These are phyloP conservation scores for Orthonychiurus folsomi DNA, from an alignment of 2,888 invertebrate species.

Conservation along the genomic window DNA sequence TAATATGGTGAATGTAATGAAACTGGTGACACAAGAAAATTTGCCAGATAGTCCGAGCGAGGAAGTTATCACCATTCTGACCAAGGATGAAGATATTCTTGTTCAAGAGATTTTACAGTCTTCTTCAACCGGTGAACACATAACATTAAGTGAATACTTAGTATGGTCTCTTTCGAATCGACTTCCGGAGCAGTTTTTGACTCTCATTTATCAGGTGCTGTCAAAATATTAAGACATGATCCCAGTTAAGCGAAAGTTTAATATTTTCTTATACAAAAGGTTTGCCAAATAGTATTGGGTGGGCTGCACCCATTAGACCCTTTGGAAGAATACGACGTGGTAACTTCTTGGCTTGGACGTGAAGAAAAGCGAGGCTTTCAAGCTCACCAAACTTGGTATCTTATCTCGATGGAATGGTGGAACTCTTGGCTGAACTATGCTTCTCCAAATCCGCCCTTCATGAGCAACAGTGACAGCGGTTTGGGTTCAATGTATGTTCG, in stretches of 20 bases:
- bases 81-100: slow-evolving; percentile 37
- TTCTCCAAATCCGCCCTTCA: slow-evolving; percentile 29
- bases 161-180: slow-evolving; percentile 72
- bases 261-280: no score
- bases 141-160: slow-evolving; percentile 73
- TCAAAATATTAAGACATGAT: not conserved
- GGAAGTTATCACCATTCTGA: slow-evolving; percentile 28
- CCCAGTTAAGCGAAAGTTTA: not conserved
- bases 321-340: slow-evolving; percentile 73
- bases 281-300: slow-evolving; percentile 80
- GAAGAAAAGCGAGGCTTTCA: slow-evolving; percentile 65
- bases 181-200: slow-evolving; percentile 60
- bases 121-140: slow-evolving; percentile 19
- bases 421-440: slow-evolving; percentile 63
- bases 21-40: slow-evolving; percentile 33
- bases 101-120: slow-evolving; percentile 38
- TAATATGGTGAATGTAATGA: slow-evolving; percentile 56
- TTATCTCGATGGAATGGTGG: slow-evolving; percentile 82
- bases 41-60: slow-evolving; percentile 34
- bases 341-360: slow-evolving; percentile 70
- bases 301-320: slow-evolving; percentile 63
- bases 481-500: slow-evolving; percentile 39
- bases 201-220: slow-evolving; percentile 57
- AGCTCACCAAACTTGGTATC: slow-evolving; percentile 82
- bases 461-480: slow-evolving; percentile 40